Base-by-base conservation (phyloP, 2,797 vertebrate species). In the Enteromius unitaeniatus region DNA sequence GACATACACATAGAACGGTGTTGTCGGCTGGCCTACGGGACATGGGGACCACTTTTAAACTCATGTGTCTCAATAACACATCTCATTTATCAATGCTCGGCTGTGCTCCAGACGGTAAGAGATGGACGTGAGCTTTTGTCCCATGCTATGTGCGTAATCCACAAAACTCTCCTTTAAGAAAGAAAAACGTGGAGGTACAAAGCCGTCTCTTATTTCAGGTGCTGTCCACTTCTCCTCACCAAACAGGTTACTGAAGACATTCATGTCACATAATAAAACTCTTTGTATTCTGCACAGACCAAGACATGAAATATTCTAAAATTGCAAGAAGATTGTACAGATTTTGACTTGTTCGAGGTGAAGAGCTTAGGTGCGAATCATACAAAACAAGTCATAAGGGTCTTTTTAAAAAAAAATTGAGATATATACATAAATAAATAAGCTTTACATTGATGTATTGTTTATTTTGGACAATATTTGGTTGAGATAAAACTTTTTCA, bases 21-120 rank as follows among this genome's bases (percentile, higher is more conserved):
- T 81, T 87, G 69, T 84, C 85, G 51, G 9, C 70, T 88, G 69
- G 65, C 85, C 79, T 83, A 87, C 76, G 72, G 83, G 82, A 90
- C 86, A 84, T 85, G 80, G 45, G 81, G 55, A 65, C 70, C 79
- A 85, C 79, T 88, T 89, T 87, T 76, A 89, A 84, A 74, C 68
- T 87, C 86, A 89, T 91, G 88, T 73, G 77, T 78, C 83, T 80
- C 83, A 79, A 82, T 83, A 79, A 88, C 86, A 83, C 60, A 67
- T 26, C 49, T 49, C 77, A 85, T 88, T 81, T 79, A 87, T 90
- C 86, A 87, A 28, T 75, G 68, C 28, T 85, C 49, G 17, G 78
- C 53, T 21, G 42, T 74, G 68, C 84, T 88, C 77, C 72, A 82
- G 67, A 49, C n/a, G 47, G 72, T 53, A 13, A 19, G 49, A 76